Percentiles rank a stretch among this genome's conserved stretches.
Conservation (phyloP, 2,797 vertebrate genomes). For the Rhinoraja longicauda region DNA sequence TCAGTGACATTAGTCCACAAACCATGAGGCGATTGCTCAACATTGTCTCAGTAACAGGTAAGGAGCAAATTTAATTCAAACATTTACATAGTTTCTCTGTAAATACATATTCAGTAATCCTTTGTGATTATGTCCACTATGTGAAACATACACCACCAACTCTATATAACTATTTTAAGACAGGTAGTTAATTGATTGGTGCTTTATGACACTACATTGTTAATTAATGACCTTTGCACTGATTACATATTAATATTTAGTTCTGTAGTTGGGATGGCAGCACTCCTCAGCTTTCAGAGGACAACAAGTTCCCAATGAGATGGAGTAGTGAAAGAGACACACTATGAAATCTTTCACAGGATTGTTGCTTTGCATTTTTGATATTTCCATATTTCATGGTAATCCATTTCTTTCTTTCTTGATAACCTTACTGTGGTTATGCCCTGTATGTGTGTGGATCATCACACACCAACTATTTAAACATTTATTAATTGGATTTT, state of each 20-base stretch:
- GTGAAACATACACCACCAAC: neutral
- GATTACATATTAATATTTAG: neutral
- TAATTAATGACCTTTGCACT: neutral
- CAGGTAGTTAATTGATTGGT: neutral
- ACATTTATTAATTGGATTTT: neutral
- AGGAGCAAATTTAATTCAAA: neutral
- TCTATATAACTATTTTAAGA: neutral
- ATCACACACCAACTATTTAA: neutral
- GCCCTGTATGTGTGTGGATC: neutral
- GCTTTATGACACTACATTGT: neutral
- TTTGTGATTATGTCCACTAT: neutral
- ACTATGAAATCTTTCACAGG: neutral
- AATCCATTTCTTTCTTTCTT: neutral
- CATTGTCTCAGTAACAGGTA: slow-evolving; percentile 93
- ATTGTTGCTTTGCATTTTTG: neutral
- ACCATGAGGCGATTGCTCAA: slow-evolving; percentile 91
- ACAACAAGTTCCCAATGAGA: neutral
- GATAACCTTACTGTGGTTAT: neutral
- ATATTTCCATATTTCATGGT: neutral
- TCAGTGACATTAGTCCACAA: slow-evolving; percentile 94
- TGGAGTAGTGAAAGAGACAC: neutral
- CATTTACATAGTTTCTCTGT: neutral
- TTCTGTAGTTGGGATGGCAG: neutral
- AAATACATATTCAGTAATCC: neutral
- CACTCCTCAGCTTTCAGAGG: neutral